Percentiles rank a stretch among this genome's conserved stretches.
These are phyloP conservation scores for Caenorhabditis sp. DNA, from an alignment of 2,888 invertebrate genomes.

Conservation along the genomic window DNA sequence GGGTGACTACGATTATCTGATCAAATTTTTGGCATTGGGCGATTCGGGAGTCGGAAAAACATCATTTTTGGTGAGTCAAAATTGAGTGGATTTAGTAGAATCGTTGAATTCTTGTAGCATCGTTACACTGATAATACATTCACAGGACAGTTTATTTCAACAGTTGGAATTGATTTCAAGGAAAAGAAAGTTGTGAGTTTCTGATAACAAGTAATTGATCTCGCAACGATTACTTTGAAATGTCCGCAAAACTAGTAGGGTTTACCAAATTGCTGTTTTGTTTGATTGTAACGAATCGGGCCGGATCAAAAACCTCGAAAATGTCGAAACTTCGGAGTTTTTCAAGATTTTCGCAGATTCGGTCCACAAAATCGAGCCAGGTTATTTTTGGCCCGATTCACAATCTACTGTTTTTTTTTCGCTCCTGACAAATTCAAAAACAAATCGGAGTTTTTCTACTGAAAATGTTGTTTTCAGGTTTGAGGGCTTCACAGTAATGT, in stretches of 20 bases:
- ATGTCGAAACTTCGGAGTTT: too few relatives aligned
- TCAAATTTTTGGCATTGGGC: constrained; percentile 91
- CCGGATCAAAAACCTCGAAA: too few relatives aligned
- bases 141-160: constrained; percentile 90
- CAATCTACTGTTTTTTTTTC: too few relatives aligned
- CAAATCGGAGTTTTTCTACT: too few relatives aligned
- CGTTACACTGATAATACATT: constrained; percentile 93
- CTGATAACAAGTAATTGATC: not conserved
- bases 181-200: constrained; percentile 82
- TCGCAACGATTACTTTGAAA: not conserved
- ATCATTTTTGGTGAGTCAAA: constrained; percentile 77
- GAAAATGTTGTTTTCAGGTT: too few relatives aligned
- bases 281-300: too few relatives aligned
- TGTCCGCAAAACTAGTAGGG: not conserved
- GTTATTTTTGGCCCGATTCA: too few relatives aligned
- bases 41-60: constrained; percentile 97
- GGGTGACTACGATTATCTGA: constrained; percentile 86
- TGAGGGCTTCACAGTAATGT: too few relatives aligned
- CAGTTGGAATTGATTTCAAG: constrained; percentile 95
- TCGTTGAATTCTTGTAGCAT: constrained; percentile 76
- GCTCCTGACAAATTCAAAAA: too few relatives aligned
- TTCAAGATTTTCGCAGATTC: too few relatives aligned
- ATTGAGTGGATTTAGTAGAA: not conserved
- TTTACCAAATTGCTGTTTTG: too few relatives aligned
- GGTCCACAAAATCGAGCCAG: too few relatives aligned